These are phyloP conservation scores for Eretmocerus hayati DNA, from an alignment of 2,888 invertebrate genomes.

Conservation along the genomic window DNA sequence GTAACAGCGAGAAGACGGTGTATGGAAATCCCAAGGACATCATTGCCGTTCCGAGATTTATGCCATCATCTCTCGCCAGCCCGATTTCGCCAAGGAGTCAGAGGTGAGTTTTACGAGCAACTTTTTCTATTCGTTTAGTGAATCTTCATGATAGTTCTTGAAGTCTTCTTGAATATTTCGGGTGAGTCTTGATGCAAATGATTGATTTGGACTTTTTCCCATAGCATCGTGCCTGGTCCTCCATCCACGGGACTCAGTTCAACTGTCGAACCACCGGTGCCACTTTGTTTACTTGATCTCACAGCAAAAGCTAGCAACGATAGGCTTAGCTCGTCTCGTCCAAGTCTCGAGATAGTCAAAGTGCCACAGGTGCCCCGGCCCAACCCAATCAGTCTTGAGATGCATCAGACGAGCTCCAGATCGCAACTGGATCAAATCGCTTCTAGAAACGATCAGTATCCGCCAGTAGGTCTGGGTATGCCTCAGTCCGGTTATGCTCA, in stretches of 20 bases:
- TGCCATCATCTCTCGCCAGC: conserved; percentile 11
- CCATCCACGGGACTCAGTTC: background rate
- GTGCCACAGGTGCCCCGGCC: conserved; percentile 48
- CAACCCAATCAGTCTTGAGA: conserved; percentile 47
- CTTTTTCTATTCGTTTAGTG: too few species aligned
- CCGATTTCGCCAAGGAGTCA: conserved; percentile 15
- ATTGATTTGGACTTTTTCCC: too few species aligned
- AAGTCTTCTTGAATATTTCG: too few species aligned
- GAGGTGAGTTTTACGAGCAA: conserved; percentile 10
- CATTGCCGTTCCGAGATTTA: conserved; percentile 50
- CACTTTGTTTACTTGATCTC: conserved; percentile 56
- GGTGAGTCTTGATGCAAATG: too few species aligned
- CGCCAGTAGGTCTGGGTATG: background rate
- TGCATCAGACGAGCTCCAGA: conserved; percentile 34
- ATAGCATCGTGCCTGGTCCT: background rate
- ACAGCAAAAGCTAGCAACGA: conserved; percentile 50
- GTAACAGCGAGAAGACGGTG: conserved; percentile 57
- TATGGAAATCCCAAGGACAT: conserved; percentile 70
- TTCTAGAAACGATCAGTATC: conserved; percentile 8
- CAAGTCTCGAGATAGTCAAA: conserved; percentile 55
- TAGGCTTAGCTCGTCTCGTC: conserved; percentile 27
- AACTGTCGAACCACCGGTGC: background rate
- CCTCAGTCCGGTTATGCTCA: conserved; percentile 2
- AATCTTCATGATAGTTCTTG: too few species aligned
- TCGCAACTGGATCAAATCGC: conserved; percentile 26